phyloP scores from a whole-genome alignment of 2,113 vertebrate species.

The Pachycephala philippinensis region DNA sequence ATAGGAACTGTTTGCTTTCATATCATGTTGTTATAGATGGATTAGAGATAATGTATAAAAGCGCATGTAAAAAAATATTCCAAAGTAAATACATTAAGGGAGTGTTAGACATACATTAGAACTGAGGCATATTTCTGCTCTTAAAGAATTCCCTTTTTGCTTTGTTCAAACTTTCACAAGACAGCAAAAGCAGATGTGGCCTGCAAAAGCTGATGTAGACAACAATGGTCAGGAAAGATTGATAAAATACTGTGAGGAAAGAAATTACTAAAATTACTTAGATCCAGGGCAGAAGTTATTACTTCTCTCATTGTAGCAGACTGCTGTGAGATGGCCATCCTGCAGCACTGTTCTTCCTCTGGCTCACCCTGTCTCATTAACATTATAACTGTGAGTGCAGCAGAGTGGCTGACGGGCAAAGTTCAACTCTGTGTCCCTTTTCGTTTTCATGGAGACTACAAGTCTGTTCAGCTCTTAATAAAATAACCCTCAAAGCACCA shows the following conservation, averaged over 20 bases:
- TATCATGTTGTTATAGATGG: not conserved
- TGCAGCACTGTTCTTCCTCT: conserved; percentile 32
- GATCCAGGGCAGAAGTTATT: not conserved
- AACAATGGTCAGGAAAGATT: not conserved
- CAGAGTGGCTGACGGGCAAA: not conserved
- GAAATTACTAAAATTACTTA: not conserved
- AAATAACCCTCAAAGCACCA: conserved; percentile 7
- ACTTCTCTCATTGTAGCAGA: not conserved
- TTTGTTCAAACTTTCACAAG: not conserved
- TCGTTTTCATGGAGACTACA: not conserved
- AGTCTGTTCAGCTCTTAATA: conserved; percentile 19
- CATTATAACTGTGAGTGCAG: not conserved
- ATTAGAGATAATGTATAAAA: not conserved
- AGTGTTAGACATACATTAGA: not conserved
- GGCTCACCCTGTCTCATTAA: conserved; percentile 18
- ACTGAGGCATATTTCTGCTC: not conserved
- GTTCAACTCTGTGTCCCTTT: not conserved
- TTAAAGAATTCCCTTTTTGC: not conserved
- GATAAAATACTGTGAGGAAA: not conserved
- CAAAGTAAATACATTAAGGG: conserved; percentile 1
- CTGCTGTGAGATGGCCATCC: not conserved
- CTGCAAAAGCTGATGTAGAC: not conserved
- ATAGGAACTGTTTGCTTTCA: not conserved
- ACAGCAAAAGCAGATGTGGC: not conserved
- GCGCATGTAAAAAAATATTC: not conserved